A percentile compares a stretch with the other conserved stretches of the same genome.
phyloP scores from a whole-genome alignment of 2,888 invertebrate genomes.

The Cantharis lateralis region DNA sequence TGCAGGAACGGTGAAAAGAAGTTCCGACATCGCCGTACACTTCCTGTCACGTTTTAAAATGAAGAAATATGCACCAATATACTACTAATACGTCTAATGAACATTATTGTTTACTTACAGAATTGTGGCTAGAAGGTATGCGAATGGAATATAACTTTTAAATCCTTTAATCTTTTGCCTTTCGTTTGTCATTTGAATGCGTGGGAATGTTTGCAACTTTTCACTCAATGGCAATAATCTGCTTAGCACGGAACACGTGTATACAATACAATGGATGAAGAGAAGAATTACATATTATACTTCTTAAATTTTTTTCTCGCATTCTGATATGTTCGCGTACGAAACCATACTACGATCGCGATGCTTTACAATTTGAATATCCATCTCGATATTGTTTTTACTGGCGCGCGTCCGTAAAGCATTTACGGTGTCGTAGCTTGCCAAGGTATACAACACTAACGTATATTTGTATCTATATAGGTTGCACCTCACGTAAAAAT shows the following conservation, averaged over 20 bases:
- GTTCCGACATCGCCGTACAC: constrained; percentile 10
- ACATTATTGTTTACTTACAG: constrained; percentile 14
- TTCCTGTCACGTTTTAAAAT: constrained; percentile 15
- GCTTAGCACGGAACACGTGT: constrained; percentile 41
- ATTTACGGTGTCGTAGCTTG: constrained; percentile 37
- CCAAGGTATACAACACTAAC: constrained; percentile 47
- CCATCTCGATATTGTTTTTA: constrained; percentile 47
- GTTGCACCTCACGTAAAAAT: constrained; percentile 47
- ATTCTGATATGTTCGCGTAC: constrained; percentile 37
- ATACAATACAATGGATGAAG: background rate
- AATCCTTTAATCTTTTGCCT: constrained; percentile 34
- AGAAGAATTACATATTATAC: background rate
- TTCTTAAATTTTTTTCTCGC: constrained; percentile 20
- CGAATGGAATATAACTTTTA: constrained; percentile 26
- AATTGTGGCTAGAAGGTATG: constrained; percentile 8
- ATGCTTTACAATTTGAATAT: constrained; percentile 43
- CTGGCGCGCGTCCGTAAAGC: constrained; percentile 45
- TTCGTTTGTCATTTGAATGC: constrained; percentile 32
- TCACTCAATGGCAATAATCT: constrained; percentile 20
- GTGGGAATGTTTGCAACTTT: constrained; percentile 44
- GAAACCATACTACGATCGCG: constrained; percentile 43
- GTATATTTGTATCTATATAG: constrained; percentile 44
- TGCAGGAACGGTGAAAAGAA: constrained; percentile 5
- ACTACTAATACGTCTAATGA: constrained; percentile 6
- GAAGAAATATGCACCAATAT: background rate